These are phyloP conservation scores for Epirrita christyi DNA, from an alignment of 2,888 invertebrate genomes.

Conservation along the genomic window DNA sequence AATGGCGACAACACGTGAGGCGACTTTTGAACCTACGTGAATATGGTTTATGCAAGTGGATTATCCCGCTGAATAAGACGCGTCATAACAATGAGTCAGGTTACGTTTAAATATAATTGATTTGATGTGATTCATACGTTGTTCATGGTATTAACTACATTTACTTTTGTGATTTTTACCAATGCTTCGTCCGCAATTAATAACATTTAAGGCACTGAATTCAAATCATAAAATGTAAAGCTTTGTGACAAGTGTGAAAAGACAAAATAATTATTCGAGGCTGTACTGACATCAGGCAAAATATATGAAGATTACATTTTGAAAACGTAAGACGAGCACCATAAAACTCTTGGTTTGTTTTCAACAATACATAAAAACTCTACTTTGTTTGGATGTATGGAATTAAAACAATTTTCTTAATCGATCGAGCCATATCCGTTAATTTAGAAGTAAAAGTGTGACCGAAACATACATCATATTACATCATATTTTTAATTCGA, in stretches of 20 bases:
- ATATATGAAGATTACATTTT: too few species aligned
- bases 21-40: constrained; percentile 22
- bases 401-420: constrained; percentile 41
- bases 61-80: constrained; percentile 9
- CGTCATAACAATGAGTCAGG: constrained; percentile 37
- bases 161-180: neutral
- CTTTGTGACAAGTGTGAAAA: too few species aligned
- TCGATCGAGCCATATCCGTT: constrained; percentile 49
- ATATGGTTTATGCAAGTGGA: constrained; percentile 26
- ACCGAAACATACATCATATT: constrained; percentile 47
- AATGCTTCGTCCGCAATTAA: neutral
- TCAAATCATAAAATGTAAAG: too few species aligned
- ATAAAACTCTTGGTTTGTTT: too few species aligned
- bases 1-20: constrained; percentile 53
- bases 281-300: too few species aligned
- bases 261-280: too few species aligned
- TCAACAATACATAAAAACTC: too few species aligned
- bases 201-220: too few species aligned
- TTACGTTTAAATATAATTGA: constrained; percentile 11
- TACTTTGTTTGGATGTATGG: too few species aligned
- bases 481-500: constrained; percentile 50
- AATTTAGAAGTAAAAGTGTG: constrained; percentile 59
- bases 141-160: too few species aligned
- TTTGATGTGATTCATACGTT: constrained; percentile 7
- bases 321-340: too few species aligned